These are phyloP conservation scores for Rhodinocichla rosea DNA, from an alignment of 2,113 vertebrate species.

Conservation along the genomic window DNA sequence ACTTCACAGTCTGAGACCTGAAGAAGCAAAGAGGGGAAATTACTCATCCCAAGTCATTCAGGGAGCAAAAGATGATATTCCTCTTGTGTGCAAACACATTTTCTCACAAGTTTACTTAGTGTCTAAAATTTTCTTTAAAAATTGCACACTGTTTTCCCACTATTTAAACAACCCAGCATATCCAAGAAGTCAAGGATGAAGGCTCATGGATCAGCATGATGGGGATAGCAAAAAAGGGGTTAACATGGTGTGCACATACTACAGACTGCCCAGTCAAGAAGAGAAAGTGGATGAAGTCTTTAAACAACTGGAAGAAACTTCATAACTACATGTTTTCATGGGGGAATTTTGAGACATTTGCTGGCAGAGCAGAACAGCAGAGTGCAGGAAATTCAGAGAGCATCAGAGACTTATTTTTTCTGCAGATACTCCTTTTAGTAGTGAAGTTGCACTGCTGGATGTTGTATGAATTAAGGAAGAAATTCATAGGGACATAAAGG, in stretches of 20 bases:
- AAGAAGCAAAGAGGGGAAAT: background rate
- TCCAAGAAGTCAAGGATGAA: background rate
- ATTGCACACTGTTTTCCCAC: background rate
- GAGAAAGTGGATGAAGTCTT: background rate
- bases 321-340: background rate
- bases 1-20: background rate
- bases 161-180: background rate
- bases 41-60: rapidly evolving
- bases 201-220: background rate
- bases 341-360: background rate
- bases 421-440: background rate
- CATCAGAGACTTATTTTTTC: background rate
- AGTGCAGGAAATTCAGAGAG: background rate
- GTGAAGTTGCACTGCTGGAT: background rate
- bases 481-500: background rate
- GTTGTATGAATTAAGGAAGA: background rate
- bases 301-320: background rate
- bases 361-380: background rate
- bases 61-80: background rate
- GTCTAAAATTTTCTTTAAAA: background rate
- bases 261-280: background rate
- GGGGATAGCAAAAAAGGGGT: background rate
- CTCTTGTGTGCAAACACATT: background rate
- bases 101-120: background rate
- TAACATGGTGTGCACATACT: background rate